Evolutionary conservation across 2,888 invertebrate species (phyloP), one percentile per base, ranked within the genome.

Genomic region (Tanytarsus gracilentus): DNA sequence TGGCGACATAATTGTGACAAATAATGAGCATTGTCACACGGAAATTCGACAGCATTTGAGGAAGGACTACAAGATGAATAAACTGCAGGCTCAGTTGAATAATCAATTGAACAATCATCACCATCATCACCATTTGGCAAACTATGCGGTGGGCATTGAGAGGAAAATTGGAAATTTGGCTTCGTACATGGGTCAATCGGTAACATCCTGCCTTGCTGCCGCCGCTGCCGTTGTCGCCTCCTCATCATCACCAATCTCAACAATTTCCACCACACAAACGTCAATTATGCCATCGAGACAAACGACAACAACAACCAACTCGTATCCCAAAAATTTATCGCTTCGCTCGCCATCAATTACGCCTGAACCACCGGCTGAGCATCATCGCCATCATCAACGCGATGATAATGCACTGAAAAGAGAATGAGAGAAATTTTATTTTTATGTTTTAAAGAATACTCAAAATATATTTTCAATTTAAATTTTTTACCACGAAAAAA

Each of bases 11-110:
- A 71, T 72, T 39, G 72, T 72, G 1, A 69, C 74, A 3, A 75
- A 73, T 62, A 70, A 76, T 52, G 71, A 75, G 52, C 79, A 78
- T 62, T 74, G 70, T 49, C 79, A 78, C 63, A 71, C 72, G 4
- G 74, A 74, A 64, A 74, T 74, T 51, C 69, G 74, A 0, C 74
- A 74, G 62, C 74, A 74, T 65, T 66, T 74, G 59, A 72, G 74
- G 50, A 74, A 74, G 65, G 74, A 74, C 63, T 74, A 74, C 50
- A 63, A 63, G 9, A 60, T 60, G 50, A 49, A 60, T n/a, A 60
- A 60, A 27, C 60, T 60, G 4, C 49, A 60, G n/a, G 21, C 23
- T 23, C 60, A 60, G 39, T 25, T 60, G 30, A 60, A 25, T 18
- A 60, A 21, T 50, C 30, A 49, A n/a, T 14, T 59, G 16, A 30